Evolutionary conservation across 2,113 vertebrate species (phyloP).

Genomic region (Helogale parvula): DNA sequence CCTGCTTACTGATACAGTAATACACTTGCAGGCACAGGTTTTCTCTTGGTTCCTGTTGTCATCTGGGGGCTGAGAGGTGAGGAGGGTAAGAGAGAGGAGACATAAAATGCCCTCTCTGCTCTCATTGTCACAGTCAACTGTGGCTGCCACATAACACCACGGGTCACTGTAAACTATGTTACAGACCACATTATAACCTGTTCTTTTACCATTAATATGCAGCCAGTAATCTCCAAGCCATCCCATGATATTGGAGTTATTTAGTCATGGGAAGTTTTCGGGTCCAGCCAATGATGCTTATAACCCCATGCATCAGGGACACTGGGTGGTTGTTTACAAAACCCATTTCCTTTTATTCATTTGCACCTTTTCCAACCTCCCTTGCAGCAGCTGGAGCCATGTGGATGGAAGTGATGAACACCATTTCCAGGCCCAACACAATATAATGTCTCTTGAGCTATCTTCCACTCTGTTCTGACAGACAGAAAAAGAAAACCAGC

Average conservation of each 20-base stretch:
- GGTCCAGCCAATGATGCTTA: neutral
- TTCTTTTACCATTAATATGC: neutral
- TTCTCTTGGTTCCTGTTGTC: neutral
- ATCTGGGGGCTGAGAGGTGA: neutral
- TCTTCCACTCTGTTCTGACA: neutral
- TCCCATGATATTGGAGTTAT: neutral
- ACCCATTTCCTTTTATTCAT: neutral
- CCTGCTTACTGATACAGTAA: neutral
- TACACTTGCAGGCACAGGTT: neutral
- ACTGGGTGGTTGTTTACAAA: neutral
- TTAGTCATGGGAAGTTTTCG: slow-evolving; percentile 2
- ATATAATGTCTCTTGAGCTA: neutral
- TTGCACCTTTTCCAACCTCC: neutral
- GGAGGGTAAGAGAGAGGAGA: neutral
- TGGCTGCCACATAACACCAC: neutral
- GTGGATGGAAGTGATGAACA: neutral
- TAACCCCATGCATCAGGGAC: neutral
- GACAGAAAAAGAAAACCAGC: neutral
- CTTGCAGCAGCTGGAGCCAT: neutral
- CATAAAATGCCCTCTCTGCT: neutral
- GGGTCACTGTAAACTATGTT: neutral
- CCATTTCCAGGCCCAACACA: neutral
- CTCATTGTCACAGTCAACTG: neutral
- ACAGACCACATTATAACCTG: neutral
- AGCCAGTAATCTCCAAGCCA: neutral